Percentiles rank a stretch among this genome's conserved stretches.
phyloP scores from a whole-genome alignment of 2,888 invertebrate genomes.

The Hemaris fuciformis region DNA sequence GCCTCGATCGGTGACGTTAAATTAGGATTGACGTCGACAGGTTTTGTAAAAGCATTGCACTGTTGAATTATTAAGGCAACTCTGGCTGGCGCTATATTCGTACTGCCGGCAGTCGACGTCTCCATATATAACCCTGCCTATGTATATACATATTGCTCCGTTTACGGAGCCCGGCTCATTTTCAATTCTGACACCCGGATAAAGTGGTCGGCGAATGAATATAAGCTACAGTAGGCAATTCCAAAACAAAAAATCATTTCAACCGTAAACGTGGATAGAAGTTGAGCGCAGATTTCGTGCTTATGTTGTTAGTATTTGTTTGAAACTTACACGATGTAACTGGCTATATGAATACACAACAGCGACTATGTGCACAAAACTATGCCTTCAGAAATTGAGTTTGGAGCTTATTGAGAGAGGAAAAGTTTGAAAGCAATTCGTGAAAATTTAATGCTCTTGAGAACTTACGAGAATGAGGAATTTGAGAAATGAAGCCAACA shows the following conservation, averaged over 20 bases:
- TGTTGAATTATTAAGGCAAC: conserved; percentile 80
- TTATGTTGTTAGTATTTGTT: conserved; percentile 21
- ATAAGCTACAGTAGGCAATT: conserved; percentile 50
- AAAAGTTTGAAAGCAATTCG: conserved; percentile 76
- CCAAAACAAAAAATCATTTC: background rate
- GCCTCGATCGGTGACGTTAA: conserved; percentile 73
- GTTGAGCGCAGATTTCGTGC: conserved; percentile 16
- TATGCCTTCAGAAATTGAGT: conserved; percentile 69
- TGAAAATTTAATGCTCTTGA: conserved; percentile 74
- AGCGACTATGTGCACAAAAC: conserved; percentile 60
- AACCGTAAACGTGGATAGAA: background rate
- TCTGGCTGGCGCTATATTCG: conserved; percentile 74
- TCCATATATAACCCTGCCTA: conserved; percentile 42
- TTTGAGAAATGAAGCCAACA: conserved; percentile 71
- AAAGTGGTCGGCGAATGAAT: conserved; percentile 66
- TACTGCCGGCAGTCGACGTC: conserved; percentile 57
- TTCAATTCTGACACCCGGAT: conserved; percentile 76
- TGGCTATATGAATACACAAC: conserved; percentile 53
- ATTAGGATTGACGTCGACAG: conserved; percentile 81
- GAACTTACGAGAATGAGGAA: conserved; percentile 73
- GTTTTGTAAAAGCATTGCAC: conserved; percentile 82
- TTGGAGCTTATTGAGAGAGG: conserved; percentile 65
- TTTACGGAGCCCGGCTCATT: conserved; percentile 70
- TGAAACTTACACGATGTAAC: conserved; percentile 32
- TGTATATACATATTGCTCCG: conserved; percentile 56